These are phyloP conservation scores for Phyllostomus hastatus DNA, from an alignment of 2,113 vertebrate genomes.

Conservation along the genomic window DNA sequence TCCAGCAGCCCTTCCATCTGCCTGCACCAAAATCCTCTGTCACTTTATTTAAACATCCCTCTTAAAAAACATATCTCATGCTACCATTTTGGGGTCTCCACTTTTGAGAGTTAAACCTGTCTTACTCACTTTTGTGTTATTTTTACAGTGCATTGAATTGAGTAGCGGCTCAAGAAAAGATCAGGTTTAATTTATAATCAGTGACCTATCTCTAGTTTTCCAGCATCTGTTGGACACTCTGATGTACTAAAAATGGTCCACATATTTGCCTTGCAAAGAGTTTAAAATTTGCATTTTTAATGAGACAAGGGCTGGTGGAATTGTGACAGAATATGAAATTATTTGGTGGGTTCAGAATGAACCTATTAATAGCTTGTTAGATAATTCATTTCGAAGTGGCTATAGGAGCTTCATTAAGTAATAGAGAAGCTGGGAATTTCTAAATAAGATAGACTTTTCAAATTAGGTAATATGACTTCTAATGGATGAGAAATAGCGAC, in stretches of 20 bases:
- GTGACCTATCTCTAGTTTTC: background rate
- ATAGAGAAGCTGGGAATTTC: background rate
- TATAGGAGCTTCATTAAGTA: background rate
- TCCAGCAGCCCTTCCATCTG: background rate
- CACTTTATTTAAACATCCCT: background rate
- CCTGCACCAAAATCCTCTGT: background rate
- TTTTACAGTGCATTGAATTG: background rate
- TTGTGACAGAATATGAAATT: constrained; percentile 35
- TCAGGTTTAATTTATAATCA: background rate
- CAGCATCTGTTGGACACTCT: background rate
- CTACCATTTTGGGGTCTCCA: background rate
- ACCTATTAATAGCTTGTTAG: constrained; percentile 16
- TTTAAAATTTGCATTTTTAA: constrained; percentile 49
- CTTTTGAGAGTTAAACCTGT: background rate
- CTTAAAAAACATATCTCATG: background rate
- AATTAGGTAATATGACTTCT: background rate
- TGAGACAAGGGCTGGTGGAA: constrained; percentile 7
- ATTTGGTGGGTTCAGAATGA: constrained; percentile 43
- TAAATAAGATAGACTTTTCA: background rate
- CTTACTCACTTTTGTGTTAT: background rate
- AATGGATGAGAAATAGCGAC: background rate
- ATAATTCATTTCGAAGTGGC: background rate
- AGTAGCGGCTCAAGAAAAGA: background rate
- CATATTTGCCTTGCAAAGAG: constrained; percentile 35
- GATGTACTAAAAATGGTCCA: background rate